A percentile compares a stretch with the other conserved stretches of the same genome.
Evolutionary conservation across 2,797 vertebrate species (phyloP).

Genomic region (Botia kubotai): DNA sequence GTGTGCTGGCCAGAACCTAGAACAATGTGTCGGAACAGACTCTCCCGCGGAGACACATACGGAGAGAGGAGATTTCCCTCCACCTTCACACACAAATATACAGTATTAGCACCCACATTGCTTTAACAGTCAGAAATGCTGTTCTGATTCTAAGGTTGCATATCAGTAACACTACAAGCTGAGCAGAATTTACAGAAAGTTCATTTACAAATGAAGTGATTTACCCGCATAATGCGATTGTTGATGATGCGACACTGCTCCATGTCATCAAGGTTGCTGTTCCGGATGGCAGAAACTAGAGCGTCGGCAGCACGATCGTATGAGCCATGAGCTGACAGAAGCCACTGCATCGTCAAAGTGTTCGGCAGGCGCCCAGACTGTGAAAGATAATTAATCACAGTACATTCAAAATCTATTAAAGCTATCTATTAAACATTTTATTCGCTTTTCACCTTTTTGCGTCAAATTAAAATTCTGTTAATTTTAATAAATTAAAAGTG

Average conservation of each 20-base stretch:
- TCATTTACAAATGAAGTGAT: background rate
- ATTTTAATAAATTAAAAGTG: too few species aligned
- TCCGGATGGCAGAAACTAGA: slow-evolving; percentile 73
- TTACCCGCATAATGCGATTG: slow-evolving; percentile 92
- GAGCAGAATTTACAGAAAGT: background rate
- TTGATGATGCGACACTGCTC: slow-evolving; percentile 86
- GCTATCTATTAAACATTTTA: background rate
- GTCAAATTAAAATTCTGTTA: too few species aligned
- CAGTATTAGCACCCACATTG: background rate
- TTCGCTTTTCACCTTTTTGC: too few species aligned
- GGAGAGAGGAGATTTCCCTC: slow-evolving; percentile 91
- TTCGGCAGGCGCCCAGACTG: slow-evolving; percentile 67
- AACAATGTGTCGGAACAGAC: slow-evolving; percentile 90
- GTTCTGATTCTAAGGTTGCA: background rate
- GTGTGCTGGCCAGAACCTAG: slow-evolving; percentile 87
- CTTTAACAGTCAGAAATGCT: background rate
- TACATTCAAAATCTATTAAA: background rate
- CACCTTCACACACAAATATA: slow-evolving; percentile 77
- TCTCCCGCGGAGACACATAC: slow-evolving; percentile 82
- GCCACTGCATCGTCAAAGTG: slow-evolving; percentile 82
- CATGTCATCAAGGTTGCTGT: slow-evolving; percentile 80
- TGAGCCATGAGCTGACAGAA: slow-evolving; percentile 85
- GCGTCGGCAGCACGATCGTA: slow-evolving; percentile 78
- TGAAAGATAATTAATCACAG: slow-evolving; percentile 39
- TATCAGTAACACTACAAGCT: background rate